phyloP scores from a whole-genome alignment of 2,797 vertebrate species.

The Synanceia verrucosa region DNA sequence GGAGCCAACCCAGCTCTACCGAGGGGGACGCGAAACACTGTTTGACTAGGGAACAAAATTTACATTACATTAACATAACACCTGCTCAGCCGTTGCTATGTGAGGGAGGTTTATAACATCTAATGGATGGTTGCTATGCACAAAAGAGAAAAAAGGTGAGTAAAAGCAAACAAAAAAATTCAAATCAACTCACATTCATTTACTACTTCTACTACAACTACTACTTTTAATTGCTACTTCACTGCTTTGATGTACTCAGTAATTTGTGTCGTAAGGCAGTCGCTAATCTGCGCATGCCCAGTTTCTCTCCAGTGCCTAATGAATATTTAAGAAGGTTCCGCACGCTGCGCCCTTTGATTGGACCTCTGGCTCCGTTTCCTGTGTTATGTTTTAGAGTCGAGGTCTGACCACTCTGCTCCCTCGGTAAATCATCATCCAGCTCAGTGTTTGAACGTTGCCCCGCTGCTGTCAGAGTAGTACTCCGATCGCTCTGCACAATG shows the following conservation, averaged over 20 bases:
- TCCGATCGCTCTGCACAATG: conserved; percentile 53
- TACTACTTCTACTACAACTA: no score
- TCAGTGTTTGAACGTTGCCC: conserved; percentile 3
- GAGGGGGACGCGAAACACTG: no score
- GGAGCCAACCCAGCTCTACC: no score
- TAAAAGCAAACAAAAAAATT: neutral
- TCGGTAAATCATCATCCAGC: conserved; percentile 12
- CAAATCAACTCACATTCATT: no score
- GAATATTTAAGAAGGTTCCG: conserved; percentile 61
- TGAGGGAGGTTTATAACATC: no score
- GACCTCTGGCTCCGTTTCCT: conserved; percentile 55
- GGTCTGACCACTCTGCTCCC: conserved; percentile 42
- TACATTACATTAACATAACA: no score
- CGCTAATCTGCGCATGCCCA: conserved; percentile 60
- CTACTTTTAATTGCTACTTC: no score
- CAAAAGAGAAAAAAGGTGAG: neutral
- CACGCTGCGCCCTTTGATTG: conserved; percentile 57
- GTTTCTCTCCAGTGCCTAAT: conserved; percentile 38
- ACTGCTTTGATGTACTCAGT: no score
- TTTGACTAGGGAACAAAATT: no score
- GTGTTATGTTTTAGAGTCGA: conserved; percentile 55
- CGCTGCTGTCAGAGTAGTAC: conserved; percentile 40
- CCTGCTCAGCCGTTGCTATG: no score
- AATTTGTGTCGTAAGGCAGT: neutral
- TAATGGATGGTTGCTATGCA: neutral